Evolutionary conservation across 2,888 invertebrate genomes (phyloP), one percentile per base, ranked within the genome.

Genomic region (Heteropelma amictum): DNA sequence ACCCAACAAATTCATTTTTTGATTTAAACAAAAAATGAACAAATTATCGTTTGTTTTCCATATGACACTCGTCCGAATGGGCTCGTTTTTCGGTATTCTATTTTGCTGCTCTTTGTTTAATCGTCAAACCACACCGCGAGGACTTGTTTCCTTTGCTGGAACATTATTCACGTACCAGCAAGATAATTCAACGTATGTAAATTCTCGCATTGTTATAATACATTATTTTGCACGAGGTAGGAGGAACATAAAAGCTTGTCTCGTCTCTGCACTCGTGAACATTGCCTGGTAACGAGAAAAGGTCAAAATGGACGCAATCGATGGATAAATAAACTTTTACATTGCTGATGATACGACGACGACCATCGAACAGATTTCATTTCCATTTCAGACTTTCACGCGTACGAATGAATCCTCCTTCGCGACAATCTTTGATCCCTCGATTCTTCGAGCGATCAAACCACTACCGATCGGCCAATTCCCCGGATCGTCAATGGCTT

Each of bases 281-380:
- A 14, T 53, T 26, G 58, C 30, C 51, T 33, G 38, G 60, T 60
- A 40, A 38, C 38, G 42, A 63, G 54, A 8, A 74, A 74, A 74
- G 74, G 74, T 74, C 69, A 74, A 38, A 40, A 70, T 23, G 21
- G 70, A 74, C 54, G 65, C 64, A 65, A 70, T 61, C 65, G 58
- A 70, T 26, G 54, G 47, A 65, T 54, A 65, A 70, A 65, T 61
- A 65, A 53, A 53, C 21, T 70, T 49, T 53, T 49, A 40, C 54
- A 65, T 54, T 5, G 35, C 42, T 28, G 38, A 19, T 4, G 14
- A 28, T 23, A 28, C 4, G n/a, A 30, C 10, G 30, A 38, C 47
- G 42, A 40, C 49, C 42, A 65, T 58, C 45, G 14, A 70, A 17
- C 6, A 45, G 19, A 47, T 64, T n/a, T 35, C 38, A 64, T 60